Conservation (phyloP, 2,888 invertebrate species). For the Dioctria rufipes region DNA sequence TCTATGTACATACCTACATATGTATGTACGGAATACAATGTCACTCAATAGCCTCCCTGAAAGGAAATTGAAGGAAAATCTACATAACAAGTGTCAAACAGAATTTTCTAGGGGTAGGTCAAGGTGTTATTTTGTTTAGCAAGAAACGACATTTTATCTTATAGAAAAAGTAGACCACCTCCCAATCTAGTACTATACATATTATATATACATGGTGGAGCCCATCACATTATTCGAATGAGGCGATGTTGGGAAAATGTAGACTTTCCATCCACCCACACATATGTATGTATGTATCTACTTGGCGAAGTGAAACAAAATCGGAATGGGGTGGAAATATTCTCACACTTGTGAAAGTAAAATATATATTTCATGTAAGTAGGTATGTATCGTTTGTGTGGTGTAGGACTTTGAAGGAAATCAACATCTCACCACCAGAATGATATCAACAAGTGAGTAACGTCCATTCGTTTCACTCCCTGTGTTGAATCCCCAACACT, state of each 20-base stretch:
- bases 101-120: slow-evolving; percentile 49
- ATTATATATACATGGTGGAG: not conserved
- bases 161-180: not conserved
- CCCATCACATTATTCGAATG: slow-evolving; percentile 10
- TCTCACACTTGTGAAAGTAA: slow-evolving; percentile 6
- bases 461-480: slow-evolving; percentile 24
- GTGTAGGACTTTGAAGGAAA: slow-evolving; percentile 26
- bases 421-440: slow-evolving; percentile 35
- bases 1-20: not conserved
- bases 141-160: not conserved
- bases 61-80: slow-evolving; percentile 9
- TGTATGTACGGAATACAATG: not conserved
- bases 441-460: slow-evolving; percentile 44
- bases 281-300: not conserved
- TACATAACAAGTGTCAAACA: slow-evolving; percentile 43
- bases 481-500: too few relatives aligned
- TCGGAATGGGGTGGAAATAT: slow-evolving; percentile 12
- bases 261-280: slow-evolving; percentile 1
- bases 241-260: not conserved
- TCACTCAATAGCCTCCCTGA: not conserved
- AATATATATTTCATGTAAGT: slow-evolving; percentile 9
- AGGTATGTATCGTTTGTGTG: not conserved
- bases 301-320: not conserved
- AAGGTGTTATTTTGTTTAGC: slow-evolving; percentile 42
- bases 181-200: not conserved